phyloP scores from a whole-genome alignment of 2,113 vertebrate species.

The Cinclus mexicanus region DNA sequence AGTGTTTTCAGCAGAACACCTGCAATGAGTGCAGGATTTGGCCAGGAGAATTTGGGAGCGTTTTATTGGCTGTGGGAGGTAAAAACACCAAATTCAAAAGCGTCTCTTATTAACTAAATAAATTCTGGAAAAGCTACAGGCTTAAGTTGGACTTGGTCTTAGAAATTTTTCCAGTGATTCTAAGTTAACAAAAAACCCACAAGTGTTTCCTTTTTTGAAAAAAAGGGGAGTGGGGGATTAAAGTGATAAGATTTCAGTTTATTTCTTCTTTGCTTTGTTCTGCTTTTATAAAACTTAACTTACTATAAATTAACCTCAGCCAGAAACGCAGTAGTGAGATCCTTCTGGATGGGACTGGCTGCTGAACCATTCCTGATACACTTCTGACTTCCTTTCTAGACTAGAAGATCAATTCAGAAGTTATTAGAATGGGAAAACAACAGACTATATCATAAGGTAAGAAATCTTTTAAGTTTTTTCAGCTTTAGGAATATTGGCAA shows the following conservation, averaged over 20 bases:
- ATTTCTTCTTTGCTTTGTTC: not conserved
- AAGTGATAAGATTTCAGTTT: not conserved
- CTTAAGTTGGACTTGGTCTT: not conserved
- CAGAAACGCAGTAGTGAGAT: not conserved
- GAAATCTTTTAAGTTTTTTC: not conserved
- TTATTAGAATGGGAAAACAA: slow-evolving; percentile 99
- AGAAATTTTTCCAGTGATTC: not conserved
- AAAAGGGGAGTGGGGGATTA: not conserved
- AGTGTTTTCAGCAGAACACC: not conserved
- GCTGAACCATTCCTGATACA: slow-evolving; percentile 33
- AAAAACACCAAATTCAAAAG: not conserved
- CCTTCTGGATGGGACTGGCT: not conserved
- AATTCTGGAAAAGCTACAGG: not conserved
- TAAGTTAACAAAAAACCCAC: not conserved
- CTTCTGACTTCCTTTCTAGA: slow-evolving; percentile 79
- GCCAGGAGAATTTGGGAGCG: not conserved
- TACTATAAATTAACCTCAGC: not conserved
- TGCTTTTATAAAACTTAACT: not conserved
- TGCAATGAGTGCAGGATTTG: not conserved
- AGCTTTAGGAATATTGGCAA: not conserved
- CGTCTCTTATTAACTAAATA: not conserved
- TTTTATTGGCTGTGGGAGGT: not conserved
- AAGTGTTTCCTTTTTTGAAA: not conserved
- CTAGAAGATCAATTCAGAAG: slow-evolving; percentile 97
- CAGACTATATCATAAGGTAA: slow-evolving; percentile 98